A percentile compares a stretch with the other conserved stretches of the same genome.
Evolutionary conservation across 2,888 invertebrate species (phyloP).

Genomic region (Atethmia centrago): DNA sequence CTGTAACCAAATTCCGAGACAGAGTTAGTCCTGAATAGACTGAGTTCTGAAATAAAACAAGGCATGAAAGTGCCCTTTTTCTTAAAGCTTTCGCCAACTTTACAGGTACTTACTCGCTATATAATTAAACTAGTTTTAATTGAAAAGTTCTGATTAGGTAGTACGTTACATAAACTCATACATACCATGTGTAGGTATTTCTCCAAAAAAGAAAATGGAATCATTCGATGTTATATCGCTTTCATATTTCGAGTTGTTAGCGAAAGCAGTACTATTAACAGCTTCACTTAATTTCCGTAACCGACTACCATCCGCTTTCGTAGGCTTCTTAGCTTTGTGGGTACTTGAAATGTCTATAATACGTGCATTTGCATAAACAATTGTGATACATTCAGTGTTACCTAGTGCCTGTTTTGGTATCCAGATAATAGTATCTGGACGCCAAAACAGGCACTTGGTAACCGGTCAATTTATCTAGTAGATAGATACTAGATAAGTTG

Average conservation of each 20-base stretch:
- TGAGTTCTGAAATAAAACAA: neutral
- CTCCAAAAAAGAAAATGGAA: slow-evolving; percentile 17
- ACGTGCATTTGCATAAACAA: neutral
- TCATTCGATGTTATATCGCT: slow-evolving; percentile 41
- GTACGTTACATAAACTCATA: slow-evolving; percentile 26
- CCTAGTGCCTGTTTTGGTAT: neutral
- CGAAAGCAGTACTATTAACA: slow-evolving; percentile 47
- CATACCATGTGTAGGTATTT: slow-evolving; percentile 22
- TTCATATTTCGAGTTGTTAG: slow-evolving; percentile 28
- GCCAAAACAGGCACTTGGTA: no score
- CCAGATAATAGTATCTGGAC: neutral
- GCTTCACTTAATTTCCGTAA: slow-evolving; percentile 36
- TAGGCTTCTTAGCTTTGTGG: slow-evolving; percentile 4
- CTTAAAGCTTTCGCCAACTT: no score
- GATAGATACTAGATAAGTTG: neutral
- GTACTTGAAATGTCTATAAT: neutral
- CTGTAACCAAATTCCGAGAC: neutral
- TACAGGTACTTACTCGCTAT: no score
- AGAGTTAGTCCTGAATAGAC: no score
- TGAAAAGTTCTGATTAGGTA: neutral
- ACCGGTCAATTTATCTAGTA: no score
- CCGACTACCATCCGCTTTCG: slow-evolving; percentile 19
- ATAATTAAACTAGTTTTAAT: neutral
- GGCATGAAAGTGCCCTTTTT: neutral
- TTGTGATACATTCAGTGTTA: neutral